Conservation (phyloP, 2,888 invertebrate genomes). For the Meiosimyza platycephala region DNA sequence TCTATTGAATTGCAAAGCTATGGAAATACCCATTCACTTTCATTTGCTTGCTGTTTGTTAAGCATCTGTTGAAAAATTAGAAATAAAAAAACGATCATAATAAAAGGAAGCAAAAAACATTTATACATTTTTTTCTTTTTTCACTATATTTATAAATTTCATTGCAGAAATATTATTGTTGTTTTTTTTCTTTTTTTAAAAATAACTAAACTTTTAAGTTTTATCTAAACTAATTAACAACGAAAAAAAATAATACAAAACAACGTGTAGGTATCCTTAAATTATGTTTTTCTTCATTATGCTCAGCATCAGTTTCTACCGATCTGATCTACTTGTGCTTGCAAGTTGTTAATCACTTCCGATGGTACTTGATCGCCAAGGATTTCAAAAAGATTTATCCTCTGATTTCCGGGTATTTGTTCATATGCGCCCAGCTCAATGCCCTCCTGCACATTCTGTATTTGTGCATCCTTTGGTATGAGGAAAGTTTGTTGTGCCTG, state of each 20-base stretch:
- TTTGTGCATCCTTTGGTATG: slow-evolving; percentile 87
- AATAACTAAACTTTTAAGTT: slow-evolving; percentile 40
- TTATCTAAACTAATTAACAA: slow-evolving; percentile 37
- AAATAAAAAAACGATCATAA: background rate
- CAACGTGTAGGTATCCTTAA: slow-evolving; percentile 22
- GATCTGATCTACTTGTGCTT: slow-evolving; percentile 86
- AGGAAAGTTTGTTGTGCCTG: slow-evolving; percentile 88
- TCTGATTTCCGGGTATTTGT: slow-evolving; percentile 86
- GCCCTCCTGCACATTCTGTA: slow-evolving; percentile 88
- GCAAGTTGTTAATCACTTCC: slow-evolving; percentile 89
- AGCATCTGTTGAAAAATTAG: background rate
- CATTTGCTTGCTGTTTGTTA: background rate
- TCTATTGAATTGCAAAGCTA: too few relatives aligned
- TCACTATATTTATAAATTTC: slow-evolving; percentile 26
- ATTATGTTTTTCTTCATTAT: background rate
- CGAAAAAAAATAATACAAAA: slow-evolving; percentile 30
- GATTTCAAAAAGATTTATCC: slow-evolving; percentile 85
- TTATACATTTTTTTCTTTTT: slow-evolving; percentile 28
- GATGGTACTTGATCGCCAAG: slow-evolving; percentile 87
- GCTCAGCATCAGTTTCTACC: slow-evolving; percentile 72
- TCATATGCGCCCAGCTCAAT: slow-evolving; percentile 88
- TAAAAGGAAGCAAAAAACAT: background rate
- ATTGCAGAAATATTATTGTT: slow-evolving; percentile 10
- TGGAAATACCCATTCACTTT: background rate
- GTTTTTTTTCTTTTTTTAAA: slow-evolving; percentile 24